These are phyloP conservation scores for Marmota flaviventris DNA, from an alignment of 2,113 vertebrate species.

Conservation along the genomic window DNA sequence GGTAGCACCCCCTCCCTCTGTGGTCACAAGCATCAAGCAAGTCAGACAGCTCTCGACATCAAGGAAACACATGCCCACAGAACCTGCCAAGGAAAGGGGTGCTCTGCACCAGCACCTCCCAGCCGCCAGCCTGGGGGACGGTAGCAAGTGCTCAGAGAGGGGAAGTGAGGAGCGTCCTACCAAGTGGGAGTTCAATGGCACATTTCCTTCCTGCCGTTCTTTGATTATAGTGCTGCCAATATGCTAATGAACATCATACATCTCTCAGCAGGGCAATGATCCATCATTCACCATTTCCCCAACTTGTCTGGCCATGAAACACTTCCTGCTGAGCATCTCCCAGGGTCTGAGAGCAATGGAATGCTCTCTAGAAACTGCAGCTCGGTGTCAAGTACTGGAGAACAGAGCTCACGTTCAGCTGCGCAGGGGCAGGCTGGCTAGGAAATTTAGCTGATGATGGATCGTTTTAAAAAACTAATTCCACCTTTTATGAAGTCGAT, in stretches of 20 bases:
- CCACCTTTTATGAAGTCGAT: background rate
- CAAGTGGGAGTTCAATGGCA: background rate
- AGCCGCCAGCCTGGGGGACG: too few relatives aligned
- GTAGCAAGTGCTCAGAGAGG: background rate
- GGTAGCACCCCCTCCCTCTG: background rate
- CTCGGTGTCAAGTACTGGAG: background rate
- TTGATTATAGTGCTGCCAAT: background rate
- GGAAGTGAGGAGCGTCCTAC: background rate
- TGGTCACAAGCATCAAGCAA: background rate
- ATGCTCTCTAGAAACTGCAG: background rate
- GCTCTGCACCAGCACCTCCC: background rate
- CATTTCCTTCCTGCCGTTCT: background rate
- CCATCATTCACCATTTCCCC: background rate
- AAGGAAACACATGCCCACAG: background rate
- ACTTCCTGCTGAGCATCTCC: background rate
- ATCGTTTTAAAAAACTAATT: slow-evolving; percentile 11
- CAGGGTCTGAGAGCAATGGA: background rate
- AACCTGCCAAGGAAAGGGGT: background rate
- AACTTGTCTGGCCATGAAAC: background rate
- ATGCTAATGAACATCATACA: background rate
- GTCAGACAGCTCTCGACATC: background rate
- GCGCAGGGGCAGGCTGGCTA: background rate
- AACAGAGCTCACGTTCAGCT: background rate
- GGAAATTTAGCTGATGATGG: background rate
- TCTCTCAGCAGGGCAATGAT: background rate